These are phyloP conservation scores for Cettia cetti DNA, from an alignment of 2,113 vertebrate species.

Conservation along the genomic window DNA sequence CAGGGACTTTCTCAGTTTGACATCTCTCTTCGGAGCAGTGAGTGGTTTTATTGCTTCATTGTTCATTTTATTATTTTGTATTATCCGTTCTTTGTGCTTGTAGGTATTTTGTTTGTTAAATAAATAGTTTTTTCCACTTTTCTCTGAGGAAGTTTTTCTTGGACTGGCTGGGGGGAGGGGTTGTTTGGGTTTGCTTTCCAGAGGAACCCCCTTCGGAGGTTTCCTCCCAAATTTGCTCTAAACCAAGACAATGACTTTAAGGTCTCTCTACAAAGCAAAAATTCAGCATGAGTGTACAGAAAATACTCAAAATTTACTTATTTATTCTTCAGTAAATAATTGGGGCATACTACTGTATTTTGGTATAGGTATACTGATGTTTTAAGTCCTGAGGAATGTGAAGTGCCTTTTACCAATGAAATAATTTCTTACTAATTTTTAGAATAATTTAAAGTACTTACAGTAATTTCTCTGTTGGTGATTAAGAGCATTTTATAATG, in stretches of 20 bases:
- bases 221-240: too few relatives aligned
- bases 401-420: not conserved
- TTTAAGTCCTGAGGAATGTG: not conserved
- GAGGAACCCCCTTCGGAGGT: too few relatives aligned
- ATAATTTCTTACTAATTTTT: not conserved
- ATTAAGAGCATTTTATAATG: not conserved
- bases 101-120: too few relatives aligned
- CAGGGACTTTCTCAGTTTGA: too few relatives aligned
- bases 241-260: not conserved
- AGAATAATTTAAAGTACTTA: not conserved
- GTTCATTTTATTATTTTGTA: too few relatives aligned
- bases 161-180: too few relatives aligned
- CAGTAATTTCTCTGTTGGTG: not conserved
- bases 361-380: not conserved
- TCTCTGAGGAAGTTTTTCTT: too few relatives aligned
- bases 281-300: not conserved
- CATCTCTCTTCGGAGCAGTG: too few relatives aligned
- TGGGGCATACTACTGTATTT: rapidly evolving
- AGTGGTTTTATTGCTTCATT: too few relatives aligned
- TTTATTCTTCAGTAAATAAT: not conserved
- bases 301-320: not conserved
- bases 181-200: too few relatives aligned
- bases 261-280: not conserved
- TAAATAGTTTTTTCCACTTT: too few relatives aligned
- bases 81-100: too few relatives aligned